Conservation (phyloP, 2,888 invertebrate genomes). For the Venusia cambrica region DNA sequence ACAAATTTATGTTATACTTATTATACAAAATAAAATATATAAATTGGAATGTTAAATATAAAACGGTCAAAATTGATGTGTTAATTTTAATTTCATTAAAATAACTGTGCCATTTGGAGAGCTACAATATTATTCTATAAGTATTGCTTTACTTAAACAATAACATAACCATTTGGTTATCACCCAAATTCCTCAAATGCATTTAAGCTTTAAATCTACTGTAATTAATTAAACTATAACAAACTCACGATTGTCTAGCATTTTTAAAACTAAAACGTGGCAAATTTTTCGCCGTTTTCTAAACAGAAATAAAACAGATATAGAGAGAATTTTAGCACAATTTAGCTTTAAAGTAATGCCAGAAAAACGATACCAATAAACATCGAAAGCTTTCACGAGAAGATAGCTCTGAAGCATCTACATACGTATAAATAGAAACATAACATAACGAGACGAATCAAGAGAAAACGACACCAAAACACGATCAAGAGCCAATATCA, state of each 20-base stretch:
- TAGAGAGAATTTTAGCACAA: too few relatives aligned
- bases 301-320: too few relatives aligned
- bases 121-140: constrained; percentile 12
- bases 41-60: constrained; percentile 27
- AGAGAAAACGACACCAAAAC: constrained; percentile 73
- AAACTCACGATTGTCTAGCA: too few relatives aligned
- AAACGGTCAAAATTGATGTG: constrained; percentile 30
- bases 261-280: too few relatives aligned
- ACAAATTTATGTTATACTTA: constrained; percentile 63
- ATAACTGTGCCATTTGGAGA: constrained; percentile 27
- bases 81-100: constrained; percentile 32
- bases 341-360: too few relatives aligned
- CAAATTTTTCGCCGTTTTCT: too few relatives aligned
- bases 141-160: constrained; percentile 21
- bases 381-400: constrained; percentile 70
- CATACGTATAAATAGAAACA: constrained; percentile 38
- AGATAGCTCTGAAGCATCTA: constrained; percentile 48
- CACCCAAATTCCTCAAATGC: constrained; percentile 77
- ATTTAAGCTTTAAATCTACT: constrained; percentile 55
- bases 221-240: constrained; percentile 49
- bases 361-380: too few relatives aligned
- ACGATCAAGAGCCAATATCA: constrained; percentile 59
- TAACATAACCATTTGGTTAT: constrained; percentile 65
- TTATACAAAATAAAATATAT: constrained; percentile 39
- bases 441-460: constrained; percentile 47